Evolutionary conservation across 2,113 vertebrate species (phyloP).

Genomic region (Hyperopisus bebe): DNA sequence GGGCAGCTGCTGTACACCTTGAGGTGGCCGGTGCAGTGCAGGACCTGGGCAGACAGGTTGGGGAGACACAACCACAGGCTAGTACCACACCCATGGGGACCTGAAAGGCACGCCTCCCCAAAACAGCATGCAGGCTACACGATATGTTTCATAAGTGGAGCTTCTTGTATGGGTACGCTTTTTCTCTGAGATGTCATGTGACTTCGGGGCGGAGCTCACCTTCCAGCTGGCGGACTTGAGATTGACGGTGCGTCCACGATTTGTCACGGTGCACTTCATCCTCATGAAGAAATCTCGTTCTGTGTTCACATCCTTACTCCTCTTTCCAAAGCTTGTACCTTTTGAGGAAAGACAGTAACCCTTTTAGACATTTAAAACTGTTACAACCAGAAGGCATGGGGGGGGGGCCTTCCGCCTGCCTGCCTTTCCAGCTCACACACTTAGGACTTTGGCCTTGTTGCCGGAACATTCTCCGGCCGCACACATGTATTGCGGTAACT

Average conservation of each 20-base stretch:
- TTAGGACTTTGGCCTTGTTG: conserved; percentile 1
- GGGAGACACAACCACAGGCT: not conserved
- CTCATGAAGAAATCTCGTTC: conserved; percentile 98
- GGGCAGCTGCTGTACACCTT: conserved; percentile 77
- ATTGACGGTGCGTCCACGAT: conserved; percentile 93
- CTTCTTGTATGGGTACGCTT: not conserved
- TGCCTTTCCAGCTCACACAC: not conserved
- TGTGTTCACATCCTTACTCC: conserved; percentile 78
- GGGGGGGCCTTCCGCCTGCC: not conserved
- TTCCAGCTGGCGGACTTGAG: conserved; percentile 98
- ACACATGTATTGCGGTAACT: not conserved
- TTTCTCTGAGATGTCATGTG: not conserved
- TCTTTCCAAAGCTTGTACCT: conserved; percentile 75
- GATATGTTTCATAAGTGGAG: not conserved
- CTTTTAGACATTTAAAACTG: too few species aligned
- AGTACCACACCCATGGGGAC: not conserved
- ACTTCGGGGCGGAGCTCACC: conserved; percentile 52
- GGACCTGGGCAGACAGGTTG: conserved; percentile 63
- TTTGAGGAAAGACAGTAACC: conserved; percentile 2
- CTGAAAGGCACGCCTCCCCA: not conserved
- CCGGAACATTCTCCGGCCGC: not conserved
- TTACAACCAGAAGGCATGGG: not conserved
- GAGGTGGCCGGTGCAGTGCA: conserved; percentile 92
- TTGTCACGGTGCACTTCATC: conserved; percentile 98
- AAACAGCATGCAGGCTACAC: not conserved